phyloP scores from a whole-genome alignment of 2,113 vertebrate species.

The Chiloscyllium plagiosum region DNA sequence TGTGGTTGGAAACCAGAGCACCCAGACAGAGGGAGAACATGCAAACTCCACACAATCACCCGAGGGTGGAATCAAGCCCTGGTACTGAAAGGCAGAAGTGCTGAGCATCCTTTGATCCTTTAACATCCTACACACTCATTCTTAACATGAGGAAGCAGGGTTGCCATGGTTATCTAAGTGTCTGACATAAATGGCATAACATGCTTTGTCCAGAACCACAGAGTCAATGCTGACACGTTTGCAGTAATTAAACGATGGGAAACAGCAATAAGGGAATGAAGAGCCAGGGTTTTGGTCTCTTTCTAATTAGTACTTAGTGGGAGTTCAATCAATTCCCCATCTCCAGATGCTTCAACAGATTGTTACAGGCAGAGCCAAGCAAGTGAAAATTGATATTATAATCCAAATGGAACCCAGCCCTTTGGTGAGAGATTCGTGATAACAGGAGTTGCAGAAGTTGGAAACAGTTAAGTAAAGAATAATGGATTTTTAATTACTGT shows the following conservation, averaged over 20 bases:
- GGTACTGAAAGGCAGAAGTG: too few relatives aligned
- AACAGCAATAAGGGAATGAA: background rate
- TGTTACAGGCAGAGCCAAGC: background rate
- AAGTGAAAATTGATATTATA: background rate
- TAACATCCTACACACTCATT: too few relatives aligned
- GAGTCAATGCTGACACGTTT: background rate
- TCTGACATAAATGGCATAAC: background rate
- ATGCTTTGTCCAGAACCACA: background rate
- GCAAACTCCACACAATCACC: too few relatives aligned
- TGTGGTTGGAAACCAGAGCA: too few relatives aligned
- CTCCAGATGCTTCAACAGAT: background rate
- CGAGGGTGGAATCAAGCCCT: too few relatives aligned
- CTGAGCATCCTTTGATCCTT: too few relatives aligned
- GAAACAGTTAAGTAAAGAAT: background rate
- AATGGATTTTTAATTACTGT: background rate
- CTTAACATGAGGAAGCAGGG: background rate
- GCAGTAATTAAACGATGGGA: background rate
- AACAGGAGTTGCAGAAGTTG: background rate
- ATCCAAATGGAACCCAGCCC: background rate
- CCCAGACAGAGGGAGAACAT: too few relatives aligned
- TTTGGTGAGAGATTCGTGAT: background rate
- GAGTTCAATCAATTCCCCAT: background rate
- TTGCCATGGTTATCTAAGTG: constrained; percentile 4
- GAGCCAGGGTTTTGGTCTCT: background rate
- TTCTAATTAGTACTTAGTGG: constrained; percentile 7